Evolutionary conservation across 1,140 invertebrate species (phyloP).

Genomic region (Drosophila nigromelanica): DNA sequence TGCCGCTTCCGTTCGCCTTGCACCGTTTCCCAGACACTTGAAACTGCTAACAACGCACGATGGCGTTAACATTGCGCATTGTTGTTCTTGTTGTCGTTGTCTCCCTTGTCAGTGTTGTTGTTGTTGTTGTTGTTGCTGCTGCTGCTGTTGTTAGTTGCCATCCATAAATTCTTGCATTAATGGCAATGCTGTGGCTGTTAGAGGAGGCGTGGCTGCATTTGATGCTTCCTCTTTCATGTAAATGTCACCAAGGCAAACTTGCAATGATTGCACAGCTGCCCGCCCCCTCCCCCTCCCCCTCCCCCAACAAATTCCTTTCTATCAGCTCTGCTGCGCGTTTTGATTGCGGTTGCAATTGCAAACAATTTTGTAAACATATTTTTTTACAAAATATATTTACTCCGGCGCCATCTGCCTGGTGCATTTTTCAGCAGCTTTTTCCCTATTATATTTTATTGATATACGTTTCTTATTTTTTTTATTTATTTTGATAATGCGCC

Average conservation of each 20-base stretch:
- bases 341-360: slow-evolving; percentile 73
- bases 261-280: slow-evolving; percentile 43
- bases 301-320: slow-evolving; percentile 20
- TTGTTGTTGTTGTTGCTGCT: slow-evolving; percentile 37
- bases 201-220: slow-evolving; percentile 56
- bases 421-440: slow-evolving; percentile 18
- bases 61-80: slow-evolving; percentile 72
- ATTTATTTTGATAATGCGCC: slow-evolving; percentile 28
- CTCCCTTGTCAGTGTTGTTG: slow-evolving; percentile 41
- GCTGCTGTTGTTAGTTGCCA: slow-evolving; percentile 67
- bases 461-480: background rate
- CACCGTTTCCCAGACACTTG: slow-evolving; percentile 61
- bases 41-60: slow-evolving; percentile 76
- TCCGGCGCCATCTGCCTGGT: too few species aligned
- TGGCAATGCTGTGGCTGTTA: slow-evolving; percentile 47
- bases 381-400: slow-evolving; percentile 59
- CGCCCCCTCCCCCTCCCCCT: background rate
- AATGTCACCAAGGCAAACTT: slow-evolving; percentile 64
- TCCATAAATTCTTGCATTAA: slow-evolving; percentile 81
- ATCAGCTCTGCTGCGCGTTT: slow-evolving; percentile 29
- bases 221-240: slow-evolving; percentile 78
- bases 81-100: slow-evolving; percentile 58
- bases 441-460: slow-evolving; percentile 15
- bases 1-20: slow-evolving; percentile 40
- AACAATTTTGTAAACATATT: slow-evolving; percentile 70